Conservation (phyloP, 2,888 invertebrate genomes). For the Diadromus collaris region DNA sequence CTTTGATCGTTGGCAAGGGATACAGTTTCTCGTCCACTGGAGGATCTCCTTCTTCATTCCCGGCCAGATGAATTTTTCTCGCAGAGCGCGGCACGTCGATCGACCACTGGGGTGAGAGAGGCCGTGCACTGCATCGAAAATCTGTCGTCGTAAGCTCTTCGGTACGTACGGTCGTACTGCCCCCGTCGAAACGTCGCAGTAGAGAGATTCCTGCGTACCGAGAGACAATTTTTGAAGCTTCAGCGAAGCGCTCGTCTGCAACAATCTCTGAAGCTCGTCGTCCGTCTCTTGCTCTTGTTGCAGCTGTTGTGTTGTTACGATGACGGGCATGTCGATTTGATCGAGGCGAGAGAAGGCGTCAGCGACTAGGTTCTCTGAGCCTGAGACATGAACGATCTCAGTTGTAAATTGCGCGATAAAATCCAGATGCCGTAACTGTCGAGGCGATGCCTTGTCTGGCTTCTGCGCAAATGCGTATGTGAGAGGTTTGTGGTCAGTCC, state of each 20-base stretch:
- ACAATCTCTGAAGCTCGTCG: slow-evolving; percentile 2
- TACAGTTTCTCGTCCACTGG: slow-evolving; percentile 63
- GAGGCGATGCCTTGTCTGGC: slow-evolving; percentile 28
- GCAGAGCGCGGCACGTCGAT: slow-evolving; percentile 59
- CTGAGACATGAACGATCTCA: background rate
- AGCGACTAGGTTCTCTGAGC: background rate
- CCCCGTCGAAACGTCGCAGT: background rate
- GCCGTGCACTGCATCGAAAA: slow-evolving; percentile 36
- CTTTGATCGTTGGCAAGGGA: slow-evolving; percentile 58
- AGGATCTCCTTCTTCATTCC: slow-evolving; percentile 65
- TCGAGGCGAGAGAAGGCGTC: background rate
- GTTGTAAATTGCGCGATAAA: background rate
- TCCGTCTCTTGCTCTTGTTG: slow-evolving; percentile 20
- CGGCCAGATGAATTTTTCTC: slow-evolving; percentile 67
- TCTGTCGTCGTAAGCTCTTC: background rate
- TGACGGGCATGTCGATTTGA: slow-evolving; percentile 30
- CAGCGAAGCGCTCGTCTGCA: background rate
- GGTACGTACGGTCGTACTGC: slow-evolving; percentile 39
- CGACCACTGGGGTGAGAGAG: slow-evolving; percentile 61
- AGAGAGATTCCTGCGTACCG: background rate
- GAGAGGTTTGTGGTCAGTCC: slow-evolving; percentile 58
- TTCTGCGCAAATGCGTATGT: slow-evolving; percentile 47
- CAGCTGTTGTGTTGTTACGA: background rate
- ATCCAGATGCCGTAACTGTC: background rate
- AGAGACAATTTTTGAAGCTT: background rate